Base-by-base conservation (phyloP, 1,140 invertebrate species). In the Battus philenor region DNA sequence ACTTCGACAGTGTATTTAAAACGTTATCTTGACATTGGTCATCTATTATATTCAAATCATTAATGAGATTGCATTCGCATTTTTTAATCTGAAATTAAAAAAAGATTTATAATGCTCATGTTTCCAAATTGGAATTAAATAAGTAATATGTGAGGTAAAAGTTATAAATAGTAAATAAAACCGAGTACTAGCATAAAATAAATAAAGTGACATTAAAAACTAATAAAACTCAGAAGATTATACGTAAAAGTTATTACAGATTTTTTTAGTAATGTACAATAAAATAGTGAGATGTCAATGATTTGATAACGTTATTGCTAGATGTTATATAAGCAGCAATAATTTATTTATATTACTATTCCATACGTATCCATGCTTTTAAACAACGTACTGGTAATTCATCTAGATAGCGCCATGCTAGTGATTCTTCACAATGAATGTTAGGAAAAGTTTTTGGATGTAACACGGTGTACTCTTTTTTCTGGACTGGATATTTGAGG, bases 11-110 rank as follows among this genome's bases (percentile, higher is more conserved):
- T 38, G 80, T 76, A 41, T 79, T 69, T 17, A 81, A 48, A 15
- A 85, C 70, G 54, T 81, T 78, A 34, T 83, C 81, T 71, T 82
- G 81, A 22, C 47, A 75, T 4, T 67, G 59, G 53, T 85, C 81
- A 38, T 81, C 79, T 11, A 81, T 49, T 44, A 78, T 54, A 53
- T 71, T 60, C 10, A 83, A 60, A 58, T 85, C 74, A 5, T 62
- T 78, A 2, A 80, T 44, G 30, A 62, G 68, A 55, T 82, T 80
- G 38, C 81, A 85, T 68, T 85, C 78, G 47, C 81, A 85, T 61
- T 78, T 81, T 54, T 74, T 75, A 10, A 81, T 65, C 80, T 84
- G 54, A 29, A 68, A 51, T 38, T 30, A 51, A 31, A 17, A 9
- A 29, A 4, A n/a, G 34, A 12, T 38, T 33, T 9, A 38, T 26